phyloP scores from a whole-genome alignment of 2,113 vertebrate species.

The Pterocles burchelli region DNA sequence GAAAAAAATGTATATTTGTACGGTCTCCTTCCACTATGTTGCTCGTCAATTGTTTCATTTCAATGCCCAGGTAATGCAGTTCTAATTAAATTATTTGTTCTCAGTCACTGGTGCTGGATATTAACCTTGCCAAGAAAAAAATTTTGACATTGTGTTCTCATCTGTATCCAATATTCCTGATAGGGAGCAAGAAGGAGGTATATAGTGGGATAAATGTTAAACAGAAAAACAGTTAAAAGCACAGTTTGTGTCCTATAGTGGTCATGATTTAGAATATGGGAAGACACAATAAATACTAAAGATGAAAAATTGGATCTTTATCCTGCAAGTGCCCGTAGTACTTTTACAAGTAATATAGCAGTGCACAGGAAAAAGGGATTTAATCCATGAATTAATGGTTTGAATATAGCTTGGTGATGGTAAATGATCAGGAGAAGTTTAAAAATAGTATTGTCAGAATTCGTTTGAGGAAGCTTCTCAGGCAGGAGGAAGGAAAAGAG shows the following conservation, averaged over 20 bases:
- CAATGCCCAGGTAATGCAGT: neutral
- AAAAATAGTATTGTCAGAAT: neutral
- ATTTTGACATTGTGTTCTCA: neutral
- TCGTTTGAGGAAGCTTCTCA: neutral
- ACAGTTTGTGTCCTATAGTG: neutral
- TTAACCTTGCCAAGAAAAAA: neutral
- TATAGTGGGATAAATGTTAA: neutral
- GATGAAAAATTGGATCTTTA: neutral
- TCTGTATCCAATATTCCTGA: neutral
- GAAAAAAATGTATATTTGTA: neutral
- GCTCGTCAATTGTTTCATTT: neutral
- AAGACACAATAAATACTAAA: neutral
- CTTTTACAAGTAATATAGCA: neutral
- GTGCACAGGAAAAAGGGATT: neutral
- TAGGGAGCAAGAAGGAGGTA: neutral
- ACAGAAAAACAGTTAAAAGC: neutral
- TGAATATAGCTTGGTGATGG: neutral
- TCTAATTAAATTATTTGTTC: neutral
- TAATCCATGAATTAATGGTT: neutral
- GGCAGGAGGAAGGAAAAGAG: neutral
- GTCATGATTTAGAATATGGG: neutral
- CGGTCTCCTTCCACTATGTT: neutral
- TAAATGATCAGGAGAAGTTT: neutral
- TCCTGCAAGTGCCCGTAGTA: neutral
- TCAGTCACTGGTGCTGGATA: neutral